Percentiles rank a stretch among this genome's conserved stretches.
These are phyloP conservation scores for Diplolepis rosae DNA, from an alignment of 2,888 invertebrate species.

Conservation along the genomic window DNA sequence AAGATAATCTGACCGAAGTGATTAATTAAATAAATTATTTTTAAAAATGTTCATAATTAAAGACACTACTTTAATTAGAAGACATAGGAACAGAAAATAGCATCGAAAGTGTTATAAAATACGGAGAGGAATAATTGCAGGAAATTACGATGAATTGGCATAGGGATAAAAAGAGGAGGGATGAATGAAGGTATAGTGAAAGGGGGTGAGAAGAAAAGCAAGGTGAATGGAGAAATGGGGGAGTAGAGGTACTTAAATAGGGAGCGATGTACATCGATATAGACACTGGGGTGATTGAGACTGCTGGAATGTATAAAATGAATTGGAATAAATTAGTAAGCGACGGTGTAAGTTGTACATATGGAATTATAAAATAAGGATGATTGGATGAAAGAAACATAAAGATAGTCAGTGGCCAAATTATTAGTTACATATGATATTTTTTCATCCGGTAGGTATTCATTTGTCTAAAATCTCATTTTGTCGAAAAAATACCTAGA, in stretches of 20 bases:
- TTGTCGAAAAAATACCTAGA: too few relatives aligned
- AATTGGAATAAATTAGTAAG: background rate
- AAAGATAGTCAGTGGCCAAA: too few relatives aligned
- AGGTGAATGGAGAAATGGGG: background rate
- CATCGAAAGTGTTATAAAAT: slow-evolving; percentile 5
- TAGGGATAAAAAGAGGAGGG: slow-evolving; percentile 18
- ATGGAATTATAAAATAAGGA: too few relatives aligned
- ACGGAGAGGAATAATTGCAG: background rate
- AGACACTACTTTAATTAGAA: background rate
- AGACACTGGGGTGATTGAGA: slow-evolving; percentile 1
- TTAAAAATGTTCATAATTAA: background rate
- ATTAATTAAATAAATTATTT: background rate
- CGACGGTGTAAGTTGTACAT: background rate
- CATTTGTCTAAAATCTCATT: too few relatives aligned
- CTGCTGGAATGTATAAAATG: slow-evolving; percentile 4
- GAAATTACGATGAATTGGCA: slow-evolving; percentile 16
- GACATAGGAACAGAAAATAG: slow-evolving; percentile 19
- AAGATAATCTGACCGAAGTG: slow-evolving; percentile 1
- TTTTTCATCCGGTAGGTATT: too few relatives aligned
- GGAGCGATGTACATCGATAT: slow-evolving; percentile 22
- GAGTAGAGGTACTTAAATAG: background rate
- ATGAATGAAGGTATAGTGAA: slow-evolving; percentile 8
- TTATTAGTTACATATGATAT: too few relatives aligned
- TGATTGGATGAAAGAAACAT: too few relatives aligned
- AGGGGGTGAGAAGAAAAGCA: slow-evolving; percentile 6